Percentiles rank a stretch among this genome's conserved stretches.
Evolutionary conservation across 2,113 vertebrate genomes (phyloP).

Genomic region (Falco punctatus): DNA sequence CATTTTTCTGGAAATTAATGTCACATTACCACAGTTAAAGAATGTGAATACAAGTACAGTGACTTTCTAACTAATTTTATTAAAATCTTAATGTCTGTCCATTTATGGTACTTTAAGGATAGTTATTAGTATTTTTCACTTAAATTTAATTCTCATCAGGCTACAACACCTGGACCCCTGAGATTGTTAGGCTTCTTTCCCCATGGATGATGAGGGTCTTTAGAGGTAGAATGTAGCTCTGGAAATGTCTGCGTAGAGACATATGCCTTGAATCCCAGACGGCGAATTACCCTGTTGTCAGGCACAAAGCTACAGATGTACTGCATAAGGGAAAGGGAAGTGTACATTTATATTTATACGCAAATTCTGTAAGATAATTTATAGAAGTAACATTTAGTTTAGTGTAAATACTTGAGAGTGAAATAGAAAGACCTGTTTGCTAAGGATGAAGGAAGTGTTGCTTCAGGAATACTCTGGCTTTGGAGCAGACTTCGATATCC

Average conservation of each 20-base stretch:
- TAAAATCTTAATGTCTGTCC: not conserved
- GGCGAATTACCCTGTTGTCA: not conserved
- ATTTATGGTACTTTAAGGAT: not conserved
- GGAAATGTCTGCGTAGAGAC: not conserved
- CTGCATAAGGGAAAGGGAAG: not conserved
- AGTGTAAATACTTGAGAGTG: not conserved
- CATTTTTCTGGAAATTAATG: not conserved
- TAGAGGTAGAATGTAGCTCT: not conserved
- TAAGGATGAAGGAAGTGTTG: not conserved
- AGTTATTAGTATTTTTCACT: not conserved
- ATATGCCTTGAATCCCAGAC: not conserved
- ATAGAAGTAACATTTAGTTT: not conserved
- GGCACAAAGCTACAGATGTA: not conserved
- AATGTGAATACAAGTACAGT: not conserved
- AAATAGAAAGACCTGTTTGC: not conserved
- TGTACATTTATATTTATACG: not conserved
- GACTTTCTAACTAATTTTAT: not conserved
- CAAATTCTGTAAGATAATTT: not conserved
- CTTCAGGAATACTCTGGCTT: not conserved
- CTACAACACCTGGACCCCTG: not conserved
- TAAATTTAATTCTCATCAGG: not conserved
- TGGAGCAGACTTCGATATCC: not conserved
- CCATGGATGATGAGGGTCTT: not conserved
- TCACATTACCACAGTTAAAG: not conserved
- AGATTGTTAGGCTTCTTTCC: not conserved